Evolutionary conservation across 2,113 vertebrate genomes (phyloP).

Genomic region (Zosterops borbonicus): DNA sequence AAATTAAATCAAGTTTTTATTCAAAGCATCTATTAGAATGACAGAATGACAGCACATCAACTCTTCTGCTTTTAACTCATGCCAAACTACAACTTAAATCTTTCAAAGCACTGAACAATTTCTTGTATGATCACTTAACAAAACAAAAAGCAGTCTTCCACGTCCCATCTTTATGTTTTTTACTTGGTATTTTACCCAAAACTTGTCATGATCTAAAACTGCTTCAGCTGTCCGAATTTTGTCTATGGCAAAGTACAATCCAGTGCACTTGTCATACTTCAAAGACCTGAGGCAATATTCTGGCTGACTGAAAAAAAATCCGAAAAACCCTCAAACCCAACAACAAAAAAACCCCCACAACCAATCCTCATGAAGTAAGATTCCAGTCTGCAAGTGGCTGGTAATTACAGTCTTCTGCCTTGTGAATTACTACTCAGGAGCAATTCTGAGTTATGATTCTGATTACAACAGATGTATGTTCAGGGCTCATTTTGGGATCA

Average conservation of each 20-base stretch:
- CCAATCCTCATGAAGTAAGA: not conserved
- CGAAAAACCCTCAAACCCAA: not conserved
- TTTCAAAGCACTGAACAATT: slow-evolving; percentile 58
- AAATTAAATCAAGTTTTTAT: slow-evolving; percentile 76
- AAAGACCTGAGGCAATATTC: slow-evolving; percentile 34
- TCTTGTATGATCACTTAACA: slow-evolving; percentile 38
- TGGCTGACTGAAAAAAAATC: not conserved
- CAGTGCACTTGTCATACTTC: not conserved
- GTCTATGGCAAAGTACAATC: slow-evolving; percentile 24
- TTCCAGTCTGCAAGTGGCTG: not conserved
- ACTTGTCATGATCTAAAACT: slow-evolving; percentile 47
- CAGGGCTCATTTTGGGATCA: not conserved
- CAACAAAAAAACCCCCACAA: not conserved
- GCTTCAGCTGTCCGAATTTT: slow-evolving; percentile 37
- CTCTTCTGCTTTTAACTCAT: slow-evolving; percentile 66
- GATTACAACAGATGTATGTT: not conserved
- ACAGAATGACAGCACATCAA: slow-evolving; percentile 72
- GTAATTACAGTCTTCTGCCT: not conserved
- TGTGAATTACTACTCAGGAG: not conserved
- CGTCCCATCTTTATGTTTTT: not conserved
- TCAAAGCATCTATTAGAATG: slow-evolving; percentile 74
- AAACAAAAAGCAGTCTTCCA: slow-evolving; percentile 60
- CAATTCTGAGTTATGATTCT: not conserved
- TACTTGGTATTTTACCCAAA: slow-evolving; percentile 38
- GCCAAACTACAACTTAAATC: slow-evolving; percentile 65